Evolutionary conservation across 2,888 invertebrate genomes (phyloP).

Genomic region (Hyposoter didymator): DNA sequence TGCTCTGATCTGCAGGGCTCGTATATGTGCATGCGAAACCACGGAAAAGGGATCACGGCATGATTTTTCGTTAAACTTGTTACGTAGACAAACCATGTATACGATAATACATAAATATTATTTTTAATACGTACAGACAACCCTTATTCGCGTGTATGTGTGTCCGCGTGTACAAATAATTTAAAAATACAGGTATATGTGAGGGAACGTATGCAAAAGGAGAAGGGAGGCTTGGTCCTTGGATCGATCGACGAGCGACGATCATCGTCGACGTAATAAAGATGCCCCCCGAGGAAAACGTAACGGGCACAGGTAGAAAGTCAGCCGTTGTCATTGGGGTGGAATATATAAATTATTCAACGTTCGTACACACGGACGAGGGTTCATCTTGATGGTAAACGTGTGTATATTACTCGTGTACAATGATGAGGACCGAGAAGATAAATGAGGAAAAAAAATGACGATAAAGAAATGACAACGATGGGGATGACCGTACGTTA

Average conservation of each 20-base stretch:
- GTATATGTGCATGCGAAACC: neutral
- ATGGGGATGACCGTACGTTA: conserved; percentile 12
- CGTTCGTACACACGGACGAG: conserved; percentile 37
- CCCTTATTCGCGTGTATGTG: neutral
- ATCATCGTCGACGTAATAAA: conserved; percentile 53
- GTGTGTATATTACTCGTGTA: neutral
- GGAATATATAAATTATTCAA: conserved; percentile 59
- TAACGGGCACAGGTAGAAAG: conserved; percentile 61
- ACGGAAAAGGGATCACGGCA: conserved; percentile 18
- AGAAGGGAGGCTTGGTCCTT: conserved; percentile 10
- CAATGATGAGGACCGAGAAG: conserved; percentile 31
- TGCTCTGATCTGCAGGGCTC: conserved; percentile 28
- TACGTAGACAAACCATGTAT: neutral
- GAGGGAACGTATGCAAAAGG: neutral
- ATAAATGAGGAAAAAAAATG: conserved; percentile 41
- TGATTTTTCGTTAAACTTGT: conserved; percentile 23
- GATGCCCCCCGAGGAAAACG: conserved; percentile 35
- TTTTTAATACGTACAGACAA: neutral
- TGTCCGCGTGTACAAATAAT: neutral
- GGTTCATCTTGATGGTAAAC: neutral
- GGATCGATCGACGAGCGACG: conserved; percentile 41
- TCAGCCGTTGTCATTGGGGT: conserved; percentile 40
- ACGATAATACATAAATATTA: neutral
- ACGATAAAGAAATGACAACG: conserved; percentile 21
- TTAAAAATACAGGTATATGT: neutral